Evolutionary conservation across 2,888 invertebrate species (phyloP).

Genomic region (Monopis laevigella): DNA sequence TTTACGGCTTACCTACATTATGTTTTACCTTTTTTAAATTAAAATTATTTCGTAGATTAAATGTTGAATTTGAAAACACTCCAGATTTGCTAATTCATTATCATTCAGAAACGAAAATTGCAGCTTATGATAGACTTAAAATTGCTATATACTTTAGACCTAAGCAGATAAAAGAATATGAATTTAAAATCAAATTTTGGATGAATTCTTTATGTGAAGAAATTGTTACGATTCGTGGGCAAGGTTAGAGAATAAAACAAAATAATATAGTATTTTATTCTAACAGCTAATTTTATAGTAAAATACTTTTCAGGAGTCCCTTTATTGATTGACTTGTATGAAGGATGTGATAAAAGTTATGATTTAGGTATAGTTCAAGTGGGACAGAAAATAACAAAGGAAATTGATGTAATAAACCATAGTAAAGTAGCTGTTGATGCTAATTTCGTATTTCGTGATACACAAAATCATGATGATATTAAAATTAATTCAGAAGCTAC

Average conservation of each 20-base stretch:
- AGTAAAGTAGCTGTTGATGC: slow-evolving; percentile 64
- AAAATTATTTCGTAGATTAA: background rate
- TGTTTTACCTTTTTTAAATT: too few species aligned
- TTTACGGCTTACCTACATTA: too few species aligned
- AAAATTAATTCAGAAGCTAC: slow-evolving; percentile 38
- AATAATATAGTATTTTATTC: background rate
- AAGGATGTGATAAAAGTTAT: slow-evolving; percentile 57
- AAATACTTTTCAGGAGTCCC: slow-evolving; percentile 38
- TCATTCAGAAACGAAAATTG: slow-evolving; percentile 38
- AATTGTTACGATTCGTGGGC: slow-evolving; percentile 59
- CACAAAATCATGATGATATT: slow-evolving; percentile 38
- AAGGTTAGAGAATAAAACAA: slow-evolving; percentile 39
- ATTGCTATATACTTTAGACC: slow-evolving; percentile 68
- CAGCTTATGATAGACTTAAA: slow-evolving; percentile 42
- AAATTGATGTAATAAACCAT: slow-evolving; percentile 67
- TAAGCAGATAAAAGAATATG: slow-evolving; percentile 52
- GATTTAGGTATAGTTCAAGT: slow-evolving; percentile 54
- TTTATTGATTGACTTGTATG: slow-evolving; percentile 50
- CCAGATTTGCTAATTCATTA: slow-evolving; percentile 62
- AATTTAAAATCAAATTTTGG: slow-evolving; percentile 58
- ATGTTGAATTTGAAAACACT: slow-evolving; percentile 39
- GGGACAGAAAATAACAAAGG: slow-evolving; percentile 55
- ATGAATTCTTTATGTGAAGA: slow-evolving; percentile 63
- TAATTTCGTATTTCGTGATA: slow-evolving; percentile 56
- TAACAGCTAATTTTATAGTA: background rate